Conservation (phyloP, 2,113 vertebrate genomes). For the Malurus cyaneus region DNA sequence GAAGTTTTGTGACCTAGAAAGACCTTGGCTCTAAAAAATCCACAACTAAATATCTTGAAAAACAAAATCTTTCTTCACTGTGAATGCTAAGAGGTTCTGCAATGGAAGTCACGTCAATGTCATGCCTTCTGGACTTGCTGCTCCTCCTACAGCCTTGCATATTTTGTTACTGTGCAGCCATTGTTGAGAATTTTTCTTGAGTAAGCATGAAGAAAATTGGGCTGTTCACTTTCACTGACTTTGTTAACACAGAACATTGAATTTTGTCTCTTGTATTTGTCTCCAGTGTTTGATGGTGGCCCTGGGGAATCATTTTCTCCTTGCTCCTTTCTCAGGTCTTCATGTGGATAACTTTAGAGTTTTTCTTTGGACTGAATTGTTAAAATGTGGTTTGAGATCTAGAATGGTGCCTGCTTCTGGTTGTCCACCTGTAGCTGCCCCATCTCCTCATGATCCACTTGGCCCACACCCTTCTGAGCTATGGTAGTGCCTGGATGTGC, state of each 20-base stretch:
- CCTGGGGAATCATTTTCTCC: neutral
- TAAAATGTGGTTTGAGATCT: neutral
- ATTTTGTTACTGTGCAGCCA: neutral
- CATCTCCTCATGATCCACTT: neutral
- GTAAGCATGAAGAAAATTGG: neutral
- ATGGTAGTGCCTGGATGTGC: neutral
- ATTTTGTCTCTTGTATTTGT: neutral
- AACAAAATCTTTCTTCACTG: neutral
- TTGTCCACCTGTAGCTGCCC: fast-evolving
- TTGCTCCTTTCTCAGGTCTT: neutral
- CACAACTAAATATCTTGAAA: neutral
- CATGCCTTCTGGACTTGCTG: neutral
- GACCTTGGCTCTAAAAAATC: neutral
- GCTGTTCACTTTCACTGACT: neutral
- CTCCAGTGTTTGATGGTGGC: neutral
- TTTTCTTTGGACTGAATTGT: neutral
- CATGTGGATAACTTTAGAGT: neutral
- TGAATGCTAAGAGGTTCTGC: neutral
- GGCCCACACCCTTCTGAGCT: neutral
- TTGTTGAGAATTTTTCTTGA: neutral
- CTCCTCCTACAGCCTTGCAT: neutral
- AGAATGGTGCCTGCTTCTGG: neutral
- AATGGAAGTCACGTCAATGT: neutral
- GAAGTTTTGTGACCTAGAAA: neutral
- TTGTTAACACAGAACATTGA: neutral